Percentiles rank a stretch among this genome's conserved stretches.
These are phyloP conservation scores for Muricea muricata DNA, from an alignment of 92 coral and sea anemone genomes.

Conservation along the genomic window DNA sequence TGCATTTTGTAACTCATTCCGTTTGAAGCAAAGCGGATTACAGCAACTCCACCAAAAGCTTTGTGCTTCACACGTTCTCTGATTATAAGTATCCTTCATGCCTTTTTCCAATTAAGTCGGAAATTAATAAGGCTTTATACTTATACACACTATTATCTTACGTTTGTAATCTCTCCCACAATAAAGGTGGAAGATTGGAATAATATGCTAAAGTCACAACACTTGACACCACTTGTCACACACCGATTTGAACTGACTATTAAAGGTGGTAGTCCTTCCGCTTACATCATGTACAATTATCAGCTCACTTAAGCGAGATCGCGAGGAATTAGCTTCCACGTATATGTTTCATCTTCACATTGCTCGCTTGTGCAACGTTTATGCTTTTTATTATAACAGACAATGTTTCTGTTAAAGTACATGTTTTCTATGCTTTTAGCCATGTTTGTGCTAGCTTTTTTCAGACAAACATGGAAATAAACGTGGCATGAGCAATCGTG, in stretches of 20 bases:
- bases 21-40: neutral
- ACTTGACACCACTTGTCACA: neutral
- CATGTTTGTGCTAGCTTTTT: constrained; percentile 20
- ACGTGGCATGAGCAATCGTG: constrained; percentile 40
- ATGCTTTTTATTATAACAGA: constrained; percentile 2
- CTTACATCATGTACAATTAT: neutral
- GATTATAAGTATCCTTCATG: neutral
- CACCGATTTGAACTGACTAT: too few relatives aligned
- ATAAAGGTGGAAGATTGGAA: neutral
- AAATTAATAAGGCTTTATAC: neutral
- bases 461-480: constrained; percentile 14
- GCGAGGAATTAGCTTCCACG: constrained; percentile 1
- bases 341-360: neutral
- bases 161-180: neutral
- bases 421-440: constrained; percentile 23
- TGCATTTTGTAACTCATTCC: too few relatives aligned
- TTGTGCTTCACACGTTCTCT: neutral
- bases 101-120: neutral
- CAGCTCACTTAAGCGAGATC: neutral
- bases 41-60: neutral
- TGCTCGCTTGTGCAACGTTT: neutral
- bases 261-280: neutral
- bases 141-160: neutral
- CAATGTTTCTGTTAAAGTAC: constrained; percentile 34
- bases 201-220: neutral